Evolutionary conservation across 2,113 vertebrate species (phyloP).

Genomic region (Upupa epops): DNA sequence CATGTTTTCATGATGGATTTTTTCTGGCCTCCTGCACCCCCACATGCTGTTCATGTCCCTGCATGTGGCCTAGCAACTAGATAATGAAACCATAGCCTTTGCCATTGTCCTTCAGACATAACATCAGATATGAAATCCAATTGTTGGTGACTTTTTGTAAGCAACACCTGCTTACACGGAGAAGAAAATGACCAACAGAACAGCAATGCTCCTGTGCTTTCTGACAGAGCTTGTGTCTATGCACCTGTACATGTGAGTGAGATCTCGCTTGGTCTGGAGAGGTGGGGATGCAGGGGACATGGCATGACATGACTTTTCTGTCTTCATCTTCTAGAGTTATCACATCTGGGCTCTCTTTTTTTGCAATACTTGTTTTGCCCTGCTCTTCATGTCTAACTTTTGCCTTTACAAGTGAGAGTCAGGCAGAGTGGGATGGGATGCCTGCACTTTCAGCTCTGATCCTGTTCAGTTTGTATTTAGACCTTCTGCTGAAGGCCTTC

Average conservation of each 20-base stretch:
- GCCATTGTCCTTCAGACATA: neutral
- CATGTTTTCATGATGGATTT: neutral
- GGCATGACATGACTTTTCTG: neutral
- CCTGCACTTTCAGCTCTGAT: slow-evolving; percentile 35
- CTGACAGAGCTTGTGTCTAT: neutral
- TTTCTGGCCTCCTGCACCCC: neutral
- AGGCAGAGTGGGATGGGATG: neutral
- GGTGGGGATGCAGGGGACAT: neutral
- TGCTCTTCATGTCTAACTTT: accelerated
- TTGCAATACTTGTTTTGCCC: neutral
- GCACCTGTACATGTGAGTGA: accelerated
- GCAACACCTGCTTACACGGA: neutral
- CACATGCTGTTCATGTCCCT: accelerated
- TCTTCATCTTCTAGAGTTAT: neutral
- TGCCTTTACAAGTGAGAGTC: neutral
- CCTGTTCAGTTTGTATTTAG: slow-evolving; percentile 28
- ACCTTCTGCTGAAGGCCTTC: slow-evolving; percentile 31
- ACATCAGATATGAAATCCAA: accelerated
- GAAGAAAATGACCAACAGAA: neutral
- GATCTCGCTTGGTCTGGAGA: neutral
- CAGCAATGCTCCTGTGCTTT: neutral
- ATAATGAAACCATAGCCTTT: neutral
- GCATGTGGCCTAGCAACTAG: neutral
- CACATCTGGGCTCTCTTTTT: no score
- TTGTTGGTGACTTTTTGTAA: no score